Base-by-base conservation (phyloP, 2,113 vertebrate species). In the Podarcis muralis region DNA sequence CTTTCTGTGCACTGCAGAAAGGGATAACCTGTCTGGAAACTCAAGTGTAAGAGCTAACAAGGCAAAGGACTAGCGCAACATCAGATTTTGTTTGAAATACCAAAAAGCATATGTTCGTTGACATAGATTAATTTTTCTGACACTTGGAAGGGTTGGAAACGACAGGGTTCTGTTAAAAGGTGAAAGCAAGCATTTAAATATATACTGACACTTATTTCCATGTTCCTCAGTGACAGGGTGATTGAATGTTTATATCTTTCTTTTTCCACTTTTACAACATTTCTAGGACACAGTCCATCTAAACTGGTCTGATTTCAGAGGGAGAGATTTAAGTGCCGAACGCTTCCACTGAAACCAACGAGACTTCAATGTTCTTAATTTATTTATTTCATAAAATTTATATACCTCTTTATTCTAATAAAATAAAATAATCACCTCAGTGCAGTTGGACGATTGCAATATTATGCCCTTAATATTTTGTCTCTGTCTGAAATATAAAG, bases 71-170 rank as follows among this genome's bases (percentile, higher is more conserved):
- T 53, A 89, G 89, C 94, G 95, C 94, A 95, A 95, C 95, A 93
- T 90, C 0, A 94, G 93, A 89, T 88, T 96, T 95, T 96, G 96
- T 96, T 95, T 95, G 94, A 95, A 95, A 93, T 84, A 89, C 92
- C 18, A 76, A 79, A 96, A 94, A 96, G 93, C 96, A 95, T 96
- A 97, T 96, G 96, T 95, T 96, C 91, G 25, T 83, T 91, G 95
- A 94, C 93, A 95, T 78, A 95, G 92, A 90, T 86, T 85, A 79
- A 91, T 84, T 93, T 85, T 91, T 92, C 74, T 91, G 95, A 93
- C 92, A 89, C 92, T 94, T 90, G 92, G 48, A 1, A 0, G 91
- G 88, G 82, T 86, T 0, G 2, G 85, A 91, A 80, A 81, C n/a
- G 84, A 75, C 84, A 68, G 81, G 48, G 86, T 81, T 91, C 81